These are phyloP conservation scores for Pangasius sanitwongsei DNA, from an alignment of 2,797 vertebrate genomes.

Conservation along the genomic window DNA sequence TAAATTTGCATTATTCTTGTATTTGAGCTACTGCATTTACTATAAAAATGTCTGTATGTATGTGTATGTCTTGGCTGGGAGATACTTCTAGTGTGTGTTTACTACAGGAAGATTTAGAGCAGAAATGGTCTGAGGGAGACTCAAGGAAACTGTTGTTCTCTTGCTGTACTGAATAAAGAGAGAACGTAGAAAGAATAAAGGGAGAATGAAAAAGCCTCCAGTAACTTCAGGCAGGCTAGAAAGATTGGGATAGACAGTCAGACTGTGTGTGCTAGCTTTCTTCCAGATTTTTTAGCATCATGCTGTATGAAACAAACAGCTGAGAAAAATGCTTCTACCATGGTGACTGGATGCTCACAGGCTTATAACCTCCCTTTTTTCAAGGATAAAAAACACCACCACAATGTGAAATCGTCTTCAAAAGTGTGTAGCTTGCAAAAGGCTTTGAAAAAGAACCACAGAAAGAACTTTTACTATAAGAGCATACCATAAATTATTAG, in stretches of 20 bases:
- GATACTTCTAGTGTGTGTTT: background rate
- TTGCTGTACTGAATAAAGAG: background rate
- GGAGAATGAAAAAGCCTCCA: background rate
- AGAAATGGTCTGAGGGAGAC: conserved; percentile 3
- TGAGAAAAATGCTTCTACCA: background rate
- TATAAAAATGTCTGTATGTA: background rate
- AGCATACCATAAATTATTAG: background rate
- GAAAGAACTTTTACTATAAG: background rate
- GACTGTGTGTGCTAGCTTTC: conserved; percentile 2
- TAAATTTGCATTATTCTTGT: background rate
- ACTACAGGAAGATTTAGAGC: conserved; percentile 1
- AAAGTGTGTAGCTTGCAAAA: background rate
- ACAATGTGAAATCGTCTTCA: background rate
- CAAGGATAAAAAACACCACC: background rate
- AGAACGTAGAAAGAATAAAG: background rate
- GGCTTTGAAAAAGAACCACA: background rate
- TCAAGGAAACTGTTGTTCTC: conserved; percentile 10
- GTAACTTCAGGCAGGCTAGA: background rate
- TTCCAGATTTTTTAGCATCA: background rate
- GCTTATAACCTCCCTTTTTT: background rate
- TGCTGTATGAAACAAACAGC: conserved; percentile 6
- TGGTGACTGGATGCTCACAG: background rate
- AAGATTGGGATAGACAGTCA: background rate
- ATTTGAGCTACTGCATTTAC: background rate
- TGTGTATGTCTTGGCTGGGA: background rate